Percentiles rank a stretch among this genome's conserved stretches.
phyloP scores from a whole-genome alignment of 2,113 vertebrate species.

The Pardalotus punctatus region DNA sequence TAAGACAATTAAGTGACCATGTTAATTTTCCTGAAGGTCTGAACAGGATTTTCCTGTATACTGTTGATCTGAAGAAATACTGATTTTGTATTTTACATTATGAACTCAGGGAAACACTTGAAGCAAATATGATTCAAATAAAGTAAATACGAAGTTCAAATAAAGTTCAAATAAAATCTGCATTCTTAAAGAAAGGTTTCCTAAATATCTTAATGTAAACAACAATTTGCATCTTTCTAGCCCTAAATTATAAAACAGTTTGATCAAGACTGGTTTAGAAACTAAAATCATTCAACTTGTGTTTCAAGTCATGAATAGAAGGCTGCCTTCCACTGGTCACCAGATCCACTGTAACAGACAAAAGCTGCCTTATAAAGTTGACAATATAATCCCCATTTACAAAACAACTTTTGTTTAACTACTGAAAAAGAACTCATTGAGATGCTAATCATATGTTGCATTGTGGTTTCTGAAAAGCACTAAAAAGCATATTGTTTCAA shows the following conservation, averaged over 20 bases:
- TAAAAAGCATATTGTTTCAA: constrained; percentile 70
- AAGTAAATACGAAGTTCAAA: background rate
- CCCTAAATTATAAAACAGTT: background rate
- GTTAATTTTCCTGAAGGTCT: background rate
- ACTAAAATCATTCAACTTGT: constrained; percentile 35
- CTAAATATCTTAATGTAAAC: constrained; percentile 2
- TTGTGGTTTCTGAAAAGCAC: constrained; percentile 67
- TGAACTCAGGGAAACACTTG: background rate
- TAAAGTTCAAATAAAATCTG: background rate
- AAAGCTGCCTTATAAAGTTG: constrained; percentile 75
- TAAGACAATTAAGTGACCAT: background rate
- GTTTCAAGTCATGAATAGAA: constrained; percentile 54
- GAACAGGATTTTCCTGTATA: background rate
- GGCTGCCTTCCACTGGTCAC: constrained; percentile 55
- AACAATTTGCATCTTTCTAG: constrained; percentile 8
- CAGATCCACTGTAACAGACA: constrained; percentile 68
- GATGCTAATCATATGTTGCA: constrained; percentile 76
- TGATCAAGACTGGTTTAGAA: background rate
- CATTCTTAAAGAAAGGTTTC: background rate
- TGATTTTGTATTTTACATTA: background rate
- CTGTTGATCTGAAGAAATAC: background rate
- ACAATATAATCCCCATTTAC: constrained; percentile 74
- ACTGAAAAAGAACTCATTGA: constrained; percentile 78
- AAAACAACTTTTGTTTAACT: constrained; percentile 74
- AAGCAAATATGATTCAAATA: background rate